Evolutionary conservation across 1,140 invertebrate genomes (phyloP).

Genomic region (Telenomus remus): DNA sequence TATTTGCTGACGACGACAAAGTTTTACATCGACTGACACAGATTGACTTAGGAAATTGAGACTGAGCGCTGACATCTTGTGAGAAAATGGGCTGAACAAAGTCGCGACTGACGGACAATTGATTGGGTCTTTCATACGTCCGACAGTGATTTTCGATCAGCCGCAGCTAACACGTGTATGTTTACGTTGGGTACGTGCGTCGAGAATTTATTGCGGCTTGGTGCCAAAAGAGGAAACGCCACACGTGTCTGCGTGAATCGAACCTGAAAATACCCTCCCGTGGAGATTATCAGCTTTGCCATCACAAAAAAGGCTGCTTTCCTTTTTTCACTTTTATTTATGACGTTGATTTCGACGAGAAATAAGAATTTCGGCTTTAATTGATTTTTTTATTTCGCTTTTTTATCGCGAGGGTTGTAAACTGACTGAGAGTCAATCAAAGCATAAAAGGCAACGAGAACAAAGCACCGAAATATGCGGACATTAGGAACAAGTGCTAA

Average conservation of each 20-base stretch:
- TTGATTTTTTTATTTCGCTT: too few species aligned
- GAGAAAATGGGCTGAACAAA: constrained; percentile 29
- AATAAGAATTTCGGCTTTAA: too few species aligned
- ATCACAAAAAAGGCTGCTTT: too few species aligned
- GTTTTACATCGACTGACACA: background rate
- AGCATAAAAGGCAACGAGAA: background rate
- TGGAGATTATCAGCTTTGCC: constrained; percentile 31
- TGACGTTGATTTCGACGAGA: too few species aligned
- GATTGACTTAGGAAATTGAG: constrained; percentile 3
- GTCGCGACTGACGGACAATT: constrained; percentile 19
- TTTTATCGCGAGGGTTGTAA: too few species aligned
- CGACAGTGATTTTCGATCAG: constrained; percentile 41
- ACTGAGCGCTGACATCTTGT: constrained; percentile 14
- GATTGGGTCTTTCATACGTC: constrained; percentile 22
- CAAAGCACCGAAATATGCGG: constrained; percentile 2
- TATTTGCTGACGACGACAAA: too few species aligned
- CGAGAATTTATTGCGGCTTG: constrained; percentile 44
- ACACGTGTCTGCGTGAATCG: constrained; percentile 30
- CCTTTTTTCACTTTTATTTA: too few species aligned
- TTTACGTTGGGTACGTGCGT: constrained; percentile 42
- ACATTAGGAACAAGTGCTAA: constrained; percentile 4
- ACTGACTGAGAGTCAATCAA: too few species aligned
- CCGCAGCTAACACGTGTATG: constrained; percentile 43
- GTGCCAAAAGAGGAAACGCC: constrained; percentile 47
- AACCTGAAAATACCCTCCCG: background rate